Conservation (phyloP, 2,888 invertebrate genomes). For the Epirrhoe tristata region DNA sequence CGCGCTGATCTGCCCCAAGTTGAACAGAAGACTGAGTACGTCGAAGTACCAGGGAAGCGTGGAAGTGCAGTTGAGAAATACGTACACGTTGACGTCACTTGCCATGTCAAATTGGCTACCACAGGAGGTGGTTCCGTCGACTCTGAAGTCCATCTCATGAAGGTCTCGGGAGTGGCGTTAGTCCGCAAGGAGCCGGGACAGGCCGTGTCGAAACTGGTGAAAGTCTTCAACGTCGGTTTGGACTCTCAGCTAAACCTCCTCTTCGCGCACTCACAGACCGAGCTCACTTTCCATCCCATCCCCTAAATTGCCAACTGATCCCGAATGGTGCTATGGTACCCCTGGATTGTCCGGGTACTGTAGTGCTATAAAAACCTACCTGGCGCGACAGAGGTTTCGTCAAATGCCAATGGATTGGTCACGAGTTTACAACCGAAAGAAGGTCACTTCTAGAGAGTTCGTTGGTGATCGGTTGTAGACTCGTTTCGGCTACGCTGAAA, state of each 20-base stretch:
- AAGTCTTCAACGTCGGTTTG: constrained; percentile 88
- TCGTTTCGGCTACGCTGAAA: constrained; percentile 48
- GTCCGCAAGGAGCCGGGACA: constrained; percentile 86
- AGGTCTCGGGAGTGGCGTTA: constrained; percentile 88
- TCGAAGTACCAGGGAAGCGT: constrained; percentile 78
- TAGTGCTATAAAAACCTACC: constrained; percentile 68
- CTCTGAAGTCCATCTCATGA: constrained; percentile 87
- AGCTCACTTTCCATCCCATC: constrained; percentile 87
- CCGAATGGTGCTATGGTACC: constrained; percentile 72
- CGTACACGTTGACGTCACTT: constrained; percentile 88
- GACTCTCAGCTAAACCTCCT: constrained; percentile 89
- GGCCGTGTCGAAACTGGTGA: constrained; percentile 82
- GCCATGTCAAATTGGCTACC: constrained; percentile 86
- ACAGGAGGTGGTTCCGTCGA: constrained; percentile 85
- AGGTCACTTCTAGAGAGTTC: constrained; percentile 45
- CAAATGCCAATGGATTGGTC: constrained; percentile 74
- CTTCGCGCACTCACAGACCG: constrained; percentile 87
- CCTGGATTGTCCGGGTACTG: constrained; percentile 54
- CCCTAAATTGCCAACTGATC: constrained; percentile 65
- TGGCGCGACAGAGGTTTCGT: constrained; percentile 78
- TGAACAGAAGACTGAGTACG: constrained; percentile 87
- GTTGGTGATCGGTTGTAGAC: constrained; percentile 60
- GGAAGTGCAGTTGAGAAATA: constrained; percentile 86
- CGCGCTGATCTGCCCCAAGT: constrained; percentile 88
- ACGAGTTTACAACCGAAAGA: constrained; percentile 70